Conservation (phyloP, 2,888 invertebrate genomes). For the Cephonodes hylas region DNA sequence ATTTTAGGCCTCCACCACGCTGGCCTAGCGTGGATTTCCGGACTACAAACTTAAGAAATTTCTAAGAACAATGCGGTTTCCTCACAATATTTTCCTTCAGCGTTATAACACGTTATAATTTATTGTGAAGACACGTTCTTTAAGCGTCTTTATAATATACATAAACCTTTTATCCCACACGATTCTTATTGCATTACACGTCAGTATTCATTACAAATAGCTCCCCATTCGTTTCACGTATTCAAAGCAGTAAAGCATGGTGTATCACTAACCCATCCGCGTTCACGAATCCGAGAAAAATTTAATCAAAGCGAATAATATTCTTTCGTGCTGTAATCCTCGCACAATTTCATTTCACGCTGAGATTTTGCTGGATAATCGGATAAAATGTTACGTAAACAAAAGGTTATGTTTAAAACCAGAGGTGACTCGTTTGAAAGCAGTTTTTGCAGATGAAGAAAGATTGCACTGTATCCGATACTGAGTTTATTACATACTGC, state of each 20-base stretch:
- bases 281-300: not conserved
- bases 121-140: too few relatives aligned
- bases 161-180: too few relatives aligned
- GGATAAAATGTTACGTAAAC: not conserved
- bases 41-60: too few relatives aligned
- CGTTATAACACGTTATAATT: too few relatives aligned
- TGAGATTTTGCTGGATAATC: not conserved
- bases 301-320: constrained; percentile 6
- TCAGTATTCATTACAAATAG: not conserved
- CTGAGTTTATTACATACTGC: not conserved
- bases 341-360: constrained; percentile 7
- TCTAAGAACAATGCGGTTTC: too few relatives aligned
- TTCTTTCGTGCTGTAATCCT: not conserved
- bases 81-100: too few relatives aligned
- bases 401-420: not conserved
- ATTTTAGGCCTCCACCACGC: too few relatives aligned
- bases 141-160: too few relatives aligned
- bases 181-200: too few relatives aligned
- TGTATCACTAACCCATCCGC: not conserved
- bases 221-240: not conserved
- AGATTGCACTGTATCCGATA: not conserved
- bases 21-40: too few relatives aligned
- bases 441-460: not conserved
- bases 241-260: not conserved
- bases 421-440: not conserved